A percentile compares a stretch with the other conserved stretches of the same genome.
phyloP scores from a whole-genome alignment of 64 coral and sea anemone genomes.

The Orbicella faveolata region DNA sequence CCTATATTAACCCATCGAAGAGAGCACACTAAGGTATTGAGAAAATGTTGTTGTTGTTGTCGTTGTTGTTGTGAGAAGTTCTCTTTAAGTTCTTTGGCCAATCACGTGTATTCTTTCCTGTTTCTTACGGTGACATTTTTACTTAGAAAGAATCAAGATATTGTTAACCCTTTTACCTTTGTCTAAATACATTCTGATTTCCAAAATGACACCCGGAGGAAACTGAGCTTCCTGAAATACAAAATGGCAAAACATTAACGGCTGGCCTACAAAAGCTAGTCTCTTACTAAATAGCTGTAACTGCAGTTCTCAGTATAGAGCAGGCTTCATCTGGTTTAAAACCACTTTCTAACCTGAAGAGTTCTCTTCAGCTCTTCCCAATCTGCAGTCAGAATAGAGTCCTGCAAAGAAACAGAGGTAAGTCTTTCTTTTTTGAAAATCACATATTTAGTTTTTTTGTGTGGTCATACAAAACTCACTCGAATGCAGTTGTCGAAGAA shows the following conservation, averaged over 20 bases:
- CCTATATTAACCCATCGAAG: too few species aligned
- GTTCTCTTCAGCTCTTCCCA: conserved; percentile 82
- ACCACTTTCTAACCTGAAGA: conserved; percentile 57
- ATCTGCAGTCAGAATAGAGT: conserved; percentile 72
- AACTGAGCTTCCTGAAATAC: conserved; percentile 80
- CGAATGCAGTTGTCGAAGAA: conserved; percentile 92
- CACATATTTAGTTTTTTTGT: not conserved
- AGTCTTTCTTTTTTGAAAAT: too few species aligned
- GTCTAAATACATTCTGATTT: conserved; percentile 90
- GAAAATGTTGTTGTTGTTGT: too few species aligned
- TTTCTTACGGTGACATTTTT: too few species aligned
- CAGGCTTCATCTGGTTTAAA: not conserved
- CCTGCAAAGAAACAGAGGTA: conserved; percentile 37
- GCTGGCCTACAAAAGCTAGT: not conserved
- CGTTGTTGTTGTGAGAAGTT: too few species aligned
- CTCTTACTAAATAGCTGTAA: not conserved
- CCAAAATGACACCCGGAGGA: conserved; percentile 88
- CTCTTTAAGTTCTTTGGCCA: too few species aligned
- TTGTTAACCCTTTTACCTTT: conserved; percentile 22
- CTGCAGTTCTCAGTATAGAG: too few species aligned
- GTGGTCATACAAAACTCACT: conserved; percentile 29
- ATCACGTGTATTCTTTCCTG: too few species aligned
- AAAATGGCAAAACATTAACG: not conserved
- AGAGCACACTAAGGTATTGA: too few species aligned
- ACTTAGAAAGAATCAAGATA: too few species aligned